A percentile compares a stretch with the other conserved stretches of the same genome.
phyloP scores from a whole-genome alignment of 2,888 invertebrate genomes.

The Calephelis perditalis region DNA sequence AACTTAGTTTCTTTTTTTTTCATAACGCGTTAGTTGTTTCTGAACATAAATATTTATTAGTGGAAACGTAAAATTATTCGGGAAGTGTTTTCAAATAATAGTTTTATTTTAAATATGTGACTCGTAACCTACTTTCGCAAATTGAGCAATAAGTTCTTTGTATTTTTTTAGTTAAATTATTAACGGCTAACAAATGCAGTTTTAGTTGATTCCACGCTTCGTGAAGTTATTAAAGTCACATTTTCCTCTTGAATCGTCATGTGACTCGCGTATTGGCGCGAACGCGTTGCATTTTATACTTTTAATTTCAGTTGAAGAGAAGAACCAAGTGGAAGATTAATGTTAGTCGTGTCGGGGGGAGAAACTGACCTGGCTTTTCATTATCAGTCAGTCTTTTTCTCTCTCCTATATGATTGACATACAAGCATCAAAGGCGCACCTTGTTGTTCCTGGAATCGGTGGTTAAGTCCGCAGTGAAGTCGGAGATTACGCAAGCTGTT shows the following conservation, averaged over 20 bases:
- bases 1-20: slow-evolving; percentile 44
- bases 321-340: slow-evolving; percentile 37
- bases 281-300: slow-evolving; percentile 31
- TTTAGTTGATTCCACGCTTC: slow-evolving; percentile 14
- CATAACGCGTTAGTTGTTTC: slow-evolving; percentile 31
- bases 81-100: slow-evolving; percentile 32
- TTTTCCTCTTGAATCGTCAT: slow-evolving; percentile 47
- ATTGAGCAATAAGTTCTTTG: slow-evolving; percentile 52
- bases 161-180: slow-evolving; percentile 5
- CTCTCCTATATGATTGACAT: slow-evolving; percentile 84
- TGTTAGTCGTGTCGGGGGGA: slow-evolving; percentile 80
- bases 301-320: slow-evolving; percentile 42
- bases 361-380: slow-evolving; percentile 81
- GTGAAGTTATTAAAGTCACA: slow-evolving; percentile 21
- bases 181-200: neutral
- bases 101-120: slow-evolving; percentile 45
- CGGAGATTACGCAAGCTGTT: slow-evolving; percentile 73
- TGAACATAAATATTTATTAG: slow-evolving; percentile 40
- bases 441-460: slow-evolving; percentile 23
- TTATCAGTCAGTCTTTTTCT: slow-evolving; percentile 87
- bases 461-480: slow-evolving; percentile 69
- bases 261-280: slow-evolving; percentile 41
- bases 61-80: slow-evolving; percentile 33
- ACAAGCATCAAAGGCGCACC: slow-evolving; percentile 41
- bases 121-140: slow-evolving; percentile 65